These are phyloP conservation scores for Tychaedon coryphoeus DNA, from an alignment of 2,113 vertebrate genomes.

Conservation along the genomic window DNA sequence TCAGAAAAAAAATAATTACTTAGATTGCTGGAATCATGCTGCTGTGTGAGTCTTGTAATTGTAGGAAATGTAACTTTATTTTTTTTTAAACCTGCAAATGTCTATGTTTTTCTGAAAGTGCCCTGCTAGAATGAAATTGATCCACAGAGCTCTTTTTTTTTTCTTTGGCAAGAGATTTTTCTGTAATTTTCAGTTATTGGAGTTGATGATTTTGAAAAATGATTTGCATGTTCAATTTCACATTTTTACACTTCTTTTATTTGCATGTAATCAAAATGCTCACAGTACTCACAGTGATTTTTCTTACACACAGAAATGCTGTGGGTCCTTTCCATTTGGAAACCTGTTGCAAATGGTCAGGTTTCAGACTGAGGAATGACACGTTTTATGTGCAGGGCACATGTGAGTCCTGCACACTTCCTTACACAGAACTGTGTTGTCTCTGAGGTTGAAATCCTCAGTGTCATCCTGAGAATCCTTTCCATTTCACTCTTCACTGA, in stretches of 20 bases:
- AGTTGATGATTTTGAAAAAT: not conserved
- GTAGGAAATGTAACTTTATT: not conserved
- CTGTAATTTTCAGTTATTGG: not conserved
- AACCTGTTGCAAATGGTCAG: not conserved
- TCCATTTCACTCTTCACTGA: not conserved
- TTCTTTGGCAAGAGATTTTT: not conserved
- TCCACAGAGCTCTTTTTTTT: not conserved
- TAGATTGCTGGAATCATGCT: not conserved
- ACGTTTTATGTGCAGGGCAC: rapidly evolving
- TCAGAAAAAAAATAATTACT: not conserved
- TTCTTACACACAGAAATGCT: not conserved
- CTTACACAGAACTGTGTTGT: not conserved
- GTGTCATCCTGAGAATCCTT: not conserved
- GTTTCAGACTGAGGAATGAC: not conserved
- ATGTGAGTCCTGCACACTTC: not conserved
- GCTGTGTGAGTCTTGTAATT: not conserved
- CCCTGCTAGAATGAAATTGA: not conserved
- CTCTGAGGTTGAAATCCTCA: not conserved
- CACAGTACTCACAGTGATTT: not conserved
- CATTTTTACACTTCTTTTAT: not conserved
- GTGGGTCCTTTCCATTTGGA: not conserved
- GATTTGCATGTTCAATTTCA: not conserved
- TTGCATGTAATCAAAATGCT: no score
- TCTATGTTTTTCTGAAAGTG: not conserved
- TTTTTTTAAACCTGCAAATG: not conserved